Evolutionary conservation across 2,888 invertebrate genomes (phyloP), one percentile per base, ranked within the genome.

Genomic region (Lamproptera curius): DNA sequence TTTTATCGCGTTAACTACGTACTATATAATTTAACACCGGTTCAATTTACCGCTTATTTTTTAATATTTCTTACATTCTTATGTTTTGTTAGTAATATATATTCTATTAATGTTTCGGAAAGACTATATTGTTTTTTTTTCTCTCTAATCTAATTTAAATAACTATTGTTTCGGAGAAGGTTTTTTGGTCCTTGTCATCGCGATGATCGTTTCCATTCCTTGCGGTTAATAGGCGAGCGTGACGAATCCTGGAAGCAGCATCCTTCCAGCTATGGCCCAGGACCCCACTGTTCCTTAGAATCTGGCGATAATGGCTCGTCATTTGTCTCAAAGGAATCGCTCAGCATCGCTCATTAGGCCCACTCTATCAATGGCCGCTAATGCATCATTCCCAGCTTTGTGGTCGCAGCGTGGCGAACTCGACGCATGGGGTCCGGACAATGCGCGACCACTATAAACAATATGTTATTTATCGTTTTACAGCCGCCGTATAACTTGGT

Each of bases 391-490:
- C 61, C 56, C 63, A 36, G 39, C 58, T 62, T 68, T 65, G 65
- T 65, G 55, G 50, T 62, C 55, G 44, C 58, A 56, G 64, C 76
- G 65, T 72, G 70, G 67, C 80, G 50, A 75, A 76, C 59, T 50
- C 69, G 61, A 73, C 74, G 72, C 67, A 78, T 77, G 82, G 80
- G 80, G 81, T 73, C 80, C 63, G 66, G 72, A 75, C 78, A 57
- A 17, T 23, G 42, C 38, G 26, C 28, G 11, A 76, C 70, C 68
- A 73, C 65, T 67, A 73, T 78, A 81, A 82, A 84, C 83, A 82
- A 83, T 79, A 58, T 53, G 64, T 73, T 75, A 80, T 85, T 85
- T 83, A 86, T 85, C 83, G 79, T 86, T 86, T 86, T 83, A 86
- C 79, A 71, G 73, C 78, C 65, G 67, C 72, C 68, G 78, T 85